These are phyloP conservation scores for Danio jaintianensis DNA, from an alignment of 2,797 vertebrate genomes.

Conservation along the genomic window DNA sequence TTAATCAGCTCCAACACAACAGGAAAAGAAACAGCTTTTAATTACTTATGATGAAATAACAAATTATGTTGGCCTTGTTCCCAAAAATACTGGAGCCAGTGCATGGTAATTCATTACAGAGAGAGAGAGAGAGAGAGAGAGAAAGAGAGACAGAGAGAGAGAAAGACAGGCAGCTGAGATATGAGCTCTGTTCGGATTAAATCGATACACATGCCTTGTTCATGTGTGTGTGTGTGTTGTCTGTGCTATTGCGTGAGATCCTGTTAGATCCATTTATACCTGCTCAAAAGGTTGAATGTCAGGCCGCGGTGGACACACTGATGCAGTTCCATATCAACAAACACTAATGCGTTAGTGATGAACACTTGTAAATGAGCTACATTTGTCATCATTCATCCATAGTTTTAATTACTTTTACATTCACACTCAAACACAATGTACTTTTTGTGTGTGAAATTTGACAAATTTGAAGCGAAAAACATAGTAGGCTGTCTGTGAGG, in stretches of 20 bases:
- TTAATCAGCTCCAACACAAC: slow-evolving; percentile 66
- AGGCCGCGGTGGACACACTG: slow-evolving; percentile 24
- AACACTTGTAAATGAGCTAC: slow-evolving; percentile 20
- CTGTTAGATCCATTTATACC: slow-evolving; percentile 52
- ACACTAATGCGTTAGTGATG: slow-evolving; percentile 46
- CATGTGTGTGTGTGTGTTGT: slow-evolving; percentile 48
- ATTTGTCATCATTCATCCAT: neutral
- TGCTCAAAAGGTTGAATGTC: slow-evolving; percentile 56
- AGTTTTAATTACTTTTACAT: neutral
- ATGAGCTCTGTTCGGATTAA: slow-evolving; percentile 55
- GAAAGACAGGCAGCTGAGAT: slow-evolving; percentile 43
- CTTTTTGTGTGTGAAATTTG: neutral
- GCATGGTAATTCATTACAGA: slow-evolving; percentile 58
- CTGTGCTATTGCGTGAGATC: slow-evolving; percentile 45
- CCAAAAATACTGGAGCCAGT: slow-evolving; percentile 64
- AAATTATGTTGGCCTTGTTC: slow-evolving; percentile 67
- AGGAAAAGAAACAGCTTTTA: slow-evolving; percentile 70
- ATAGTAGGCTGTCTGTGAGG: neutral
- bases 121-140: slow-evolving; percentile 36
- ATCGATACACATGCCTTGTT: slow-evolving; percentile 59
- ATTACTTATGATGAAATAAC: slow-evolving; percentile 72
- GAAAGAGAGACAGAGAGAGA: slow-evolving; percentile 30
- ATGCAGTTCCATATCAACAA: slow-evolving; percentile 47
- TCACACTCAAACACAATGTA: neutral
- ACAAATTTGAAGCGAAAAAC: neutral